phyloP scores from a whole-genome alignment of 2,797 vertebrate genomes.

The Pygocentrus nattereri region DNA sequence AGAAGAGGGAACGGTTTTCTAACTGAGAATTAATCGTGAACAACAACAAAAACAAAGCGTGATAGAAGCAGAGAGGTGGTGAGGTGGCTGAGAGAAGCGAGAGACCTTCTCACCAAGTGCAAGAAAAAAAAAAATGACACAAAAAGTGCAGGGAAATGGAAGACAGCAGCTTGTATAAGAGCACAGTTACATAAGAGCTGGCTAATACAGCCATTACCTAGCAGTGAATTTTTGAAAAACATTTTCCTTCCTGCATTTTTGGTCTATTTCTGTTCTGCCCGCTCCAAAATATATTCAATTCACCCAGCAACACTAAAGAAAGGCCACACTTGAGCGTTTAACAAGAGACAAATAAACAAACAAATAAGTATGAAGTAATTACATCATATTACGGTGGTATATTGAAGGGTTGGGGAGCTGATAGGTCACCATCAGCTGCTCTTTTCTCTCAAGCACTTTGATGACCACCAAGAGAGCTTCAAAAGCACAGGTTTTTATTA shows the following conservation, averaged over 20 bases:
- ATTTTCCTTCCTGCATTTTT: not conserved
- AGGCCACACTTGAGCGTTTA: not conserved
- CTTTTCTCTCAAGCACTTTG: constrained; percentile 3
- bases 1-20: not conserved
- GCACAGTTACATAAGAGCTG: constrained; percentile 27
- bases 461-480: constrained; percentile 9
- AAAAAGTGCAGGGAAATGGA: constrained; percentile 9
- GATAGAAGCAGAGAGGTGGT: not conserved
- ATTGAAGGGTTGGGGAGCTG: not conserved
- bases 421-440: constrained; percentile 5
- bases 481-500: constrained; percentile 6
- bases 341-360: not conserved
- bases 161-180: constrained; percentile 41
- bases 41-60: not conserved
- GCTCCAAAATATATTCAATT: not conserved
- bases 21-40: no score
- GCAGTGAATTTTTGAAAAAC: constrained; percentile 1
- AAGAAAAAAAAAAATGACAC: not conserved
- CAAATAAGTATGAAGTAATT: not conserved
- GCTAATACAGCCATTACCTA: constrained; percentile 26
- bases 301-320: not conserved
- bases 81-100: not conserved
- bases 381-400: not conserved
- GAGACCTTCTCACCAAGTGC: not conserved
- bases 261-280: not conserved